phyloP scores from a whole-genome alignment of 2,888 invertebrate genomes.

The Biston stratarius region DNA sequence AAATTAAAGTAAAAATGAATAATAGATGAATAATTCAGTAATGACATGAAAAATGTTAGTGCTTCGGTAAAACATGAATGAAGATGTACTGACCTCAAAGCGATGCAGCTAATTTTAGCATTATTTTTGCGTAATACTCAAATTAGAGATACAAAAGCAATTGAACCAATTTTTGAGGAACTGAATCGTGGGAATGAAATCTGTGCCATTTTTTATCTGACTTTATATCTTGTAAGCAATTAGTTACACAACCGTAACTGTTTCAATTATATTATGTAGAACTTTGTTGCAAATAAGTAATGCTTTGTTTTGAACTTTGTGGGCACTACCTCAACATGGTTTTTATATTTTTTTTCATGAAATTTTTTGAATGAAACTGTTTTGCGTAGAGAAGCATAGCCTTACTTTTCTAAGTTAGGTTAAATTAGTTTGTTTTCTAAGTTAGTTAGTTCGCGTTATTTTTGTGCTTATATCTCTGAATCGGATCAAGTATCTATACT shows the following conservation, averaged over 20 bases:
- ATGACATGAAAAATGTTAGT: neutral
- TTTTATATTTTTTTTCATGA: too few species aligned
- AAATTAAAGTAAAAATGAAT: neutral
- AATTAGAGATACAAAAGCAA: slow-evolving; percentile 39
- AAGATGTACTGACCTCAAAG: slow-evolving; percentile 8
- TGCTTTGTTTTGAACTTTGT: neutral
- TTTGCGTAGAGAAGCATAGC: too few species aligned
- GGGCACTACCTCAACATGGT: too few species aligned
- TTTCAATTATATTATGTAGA: slow-evolving; percentile 33
- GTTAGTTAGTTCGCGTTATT: too few species aligned
- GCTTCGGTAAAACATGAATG: neutral
- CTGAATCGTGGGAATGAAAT: slow-evolving; percentile 42
- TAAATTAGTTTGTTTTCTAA: too few species aligned
- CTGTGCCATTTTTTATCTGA: slow-evolving; percentile 42
- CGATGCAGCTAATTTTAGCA: slow-evolving; percentile 10
- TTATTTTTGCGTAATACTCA: slow-evolving; percentile 37
- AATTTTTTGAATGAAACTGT: too few species aligned
- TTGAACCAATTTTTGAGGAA: slow-evolving; percentile 42
- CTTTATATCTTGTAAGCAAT: slow-evolving; percentile 36
- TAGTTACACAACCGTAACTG: slow-evolving; percentile 38
- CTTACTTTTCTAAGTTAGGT: too few species aligned
- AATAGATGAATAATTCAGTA: neutral
- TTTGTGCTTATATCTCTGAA: too few species aligned
- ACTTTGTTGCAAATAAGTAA: slow-evolving; percentile 28
- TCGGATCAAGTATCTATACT: too few species aligned